These are phyloP conservation scores for Poicephalus meyeri DNA, from an alignment of 2,113 vertebrate species.

Conservation along the genomic window DNA sequence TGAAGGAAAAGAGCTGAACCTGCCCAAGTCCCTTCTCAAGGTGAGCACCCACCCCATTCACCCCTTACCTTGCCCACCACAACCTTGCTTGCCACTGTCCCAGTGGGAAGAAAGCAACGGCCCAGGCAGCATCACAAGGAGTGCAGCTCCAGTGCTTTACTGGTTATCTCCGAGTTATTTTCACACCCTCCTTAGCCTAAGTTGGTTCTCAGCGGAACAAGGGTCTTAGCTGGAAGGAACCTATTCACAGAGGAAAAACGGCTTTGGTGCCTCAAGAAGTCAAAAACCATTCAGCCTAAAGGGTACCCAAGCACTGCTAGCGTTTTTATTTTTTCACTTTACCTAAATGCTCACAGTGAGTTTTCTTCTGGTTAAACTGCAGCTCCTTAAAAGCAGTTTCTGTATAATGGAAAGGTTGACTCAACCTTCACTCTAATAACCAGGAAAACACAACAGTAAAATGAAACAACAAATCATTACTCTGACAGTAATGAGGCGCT, in stretches of 20 bases:
- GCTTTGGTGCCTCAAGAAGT: background rate
- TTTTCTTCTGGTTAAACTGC: background rate
- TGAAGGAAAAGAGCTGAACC: background rate
- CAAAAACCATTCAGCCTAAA: background rate
- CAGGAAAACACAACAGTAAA: conserved; percentile 10
- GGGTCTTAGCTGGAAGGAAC: background rate
- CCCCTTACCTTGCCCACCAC: background rate
- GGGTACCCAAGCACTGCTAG: background rate
- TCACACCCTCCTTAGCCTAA: background rate
- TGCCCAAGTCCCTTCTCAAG: background rate
- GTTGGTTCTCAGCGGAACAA: background rate
- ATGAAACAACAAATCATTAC: conserved; percentile 38
- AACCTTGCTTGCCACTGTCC: background rate
- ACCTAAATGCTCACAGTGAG: background rate
- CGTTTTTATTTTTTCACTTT: background rate
- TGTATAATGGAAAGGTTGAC: background rate
- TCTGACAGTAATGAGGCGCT: conserved; percentile 20
- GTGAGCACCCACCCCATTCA: fast-evolving
- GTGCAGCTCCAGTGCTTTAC: background rate
- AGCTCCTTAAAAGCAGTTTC: conserved; percentile 9
- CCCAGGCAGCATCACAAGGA: background rate
- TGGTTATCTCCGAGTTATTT: background rate
- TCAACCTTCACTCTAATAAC: conserved; percentile 8
- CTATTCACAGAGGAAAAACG: background rate
- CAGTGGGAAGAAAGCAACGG: background rate